These are phyloP conservation scores for Sericinus montela DNA, from an alignment of 2,888 invertebrate species.

Conservation along the genomic window DNA sequence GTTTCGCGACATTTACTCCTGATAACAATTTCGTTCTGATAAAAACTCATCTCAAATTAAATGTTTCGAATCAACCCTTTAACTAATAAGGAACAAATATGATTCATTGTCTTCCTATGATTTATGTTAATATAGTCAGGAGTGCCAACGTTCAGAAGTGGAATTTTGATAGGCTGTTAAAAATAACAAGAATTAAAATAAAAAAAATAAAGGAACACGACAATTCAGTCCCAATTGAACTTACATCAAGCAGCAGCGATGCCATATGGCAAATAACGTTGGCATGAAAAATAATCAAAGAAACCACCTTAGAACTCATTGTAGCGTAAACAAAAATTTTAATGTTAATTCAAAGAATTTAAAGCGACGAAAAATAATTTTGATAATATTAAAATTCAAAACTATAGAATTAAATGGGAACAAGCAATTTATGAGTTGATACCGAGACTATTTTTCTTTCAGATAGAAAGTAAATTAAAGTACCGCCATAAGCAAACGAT, in stretches of 20 bases:
- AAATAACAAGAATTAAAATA: slow-evolving; percentile 51
- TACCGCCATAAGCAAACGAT: no score
- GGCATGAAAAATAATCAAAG: slow-evolving; percentile 73
- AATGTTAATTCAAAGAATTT: slow-evolving; percentile 39
- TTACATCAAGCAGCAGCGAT: slow-evolving; percentile 73
- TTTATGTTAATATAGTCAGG: no score
- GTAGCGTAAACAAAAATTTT: slow-evolving; percentile 56
- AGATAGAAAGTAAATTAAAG: no score
- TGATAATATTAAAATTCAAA: slow-evolving; percentile 35
- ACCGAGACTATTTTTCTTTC: no score
- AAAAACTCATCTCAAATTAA: no score
- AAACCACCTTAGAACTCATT: slow-evolving; percentile 63
- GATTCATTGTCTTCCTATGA: no score
- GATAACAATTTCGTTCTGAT: no score
- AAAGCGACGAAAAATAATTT: slow-evolving; percentile 48
- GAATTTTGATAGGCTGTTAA: no score
- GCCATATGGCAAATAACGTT: slow-evolving; percentile 61
- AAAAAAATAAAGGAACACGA: slow-evolving; percentile 26
- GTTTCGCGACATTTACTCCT: no score
- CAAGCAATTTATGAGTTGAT: slow-evolving; percentile 29
- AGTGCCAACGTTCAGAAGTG: no score
- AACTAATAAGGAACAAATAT: no score
- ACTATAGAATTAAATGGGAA: slow-evolving; percentile 35
- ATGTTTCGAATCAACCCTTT: no score
- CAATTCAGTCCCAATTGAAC: slow-evolving; percentile 53